Conservation (phyloP, 1,140 invertebrate species). For the Lepidostoma basale region DNA sequence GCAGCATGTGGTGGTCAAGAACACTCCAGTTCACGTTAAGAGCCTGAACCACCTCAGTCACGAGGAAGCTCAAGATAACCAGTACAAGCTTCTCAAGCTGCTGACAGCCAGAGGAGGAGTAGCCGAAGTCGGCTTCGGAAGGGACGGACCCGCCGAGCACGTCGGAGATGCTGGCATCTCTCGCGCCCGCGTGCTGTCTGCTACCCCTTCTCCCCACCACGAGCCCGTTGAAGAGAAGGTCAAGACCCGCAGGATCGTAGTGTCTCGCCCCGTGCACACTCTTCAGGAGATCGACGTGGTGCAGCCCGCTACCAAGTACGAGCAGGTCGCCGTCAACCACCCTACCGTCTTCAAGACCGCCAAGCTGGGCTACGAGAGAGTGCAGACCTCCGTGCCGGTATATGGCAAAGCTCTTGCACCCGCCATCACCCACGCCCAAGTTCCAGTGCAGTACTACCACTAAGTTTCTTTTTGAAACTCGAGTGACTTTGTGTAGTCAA, state of each 20-base stretch:
- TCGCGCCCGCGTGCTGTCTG: constrained; percentile 62
- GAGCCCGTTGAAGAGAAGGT: constrained; percentile 62
- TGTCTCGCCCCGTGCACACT: constrained; percentile 67
- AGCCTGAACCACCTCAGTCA: constrained; percentile 40
- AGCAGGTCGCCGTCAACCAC: constrained; percentile 39
- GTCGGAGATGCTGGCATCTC: constrained; percentile 53
- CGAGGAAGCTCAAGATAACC: constrained; percentile 57
- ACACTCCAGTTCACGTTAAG: constrained; percentile 22
- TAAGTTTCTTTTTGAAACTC: neutral
- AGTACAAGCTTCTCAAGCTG: constrained; percentile 60
- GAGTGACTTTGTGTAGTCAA: no score
- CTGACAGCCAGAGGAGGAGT: constrained; percentile 58
- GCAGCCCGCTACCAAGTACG: constrained; percentile 50
- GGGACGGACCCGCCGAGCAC: constrained; percentile 46
- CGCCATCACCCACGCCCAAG: constrained; percentile 41
- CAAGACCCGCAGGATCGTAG: constrained; percentile 66
- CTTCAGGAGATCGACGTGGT: constrained; percentile 60
- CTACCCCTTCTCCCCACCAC: constrained; percentile 62
- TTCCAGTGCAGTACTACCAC: constrained; percentile 42
- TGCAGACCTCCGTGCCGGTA: constrained; percentile 43
- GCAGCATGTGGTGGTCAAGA: constrained; percentile 44
- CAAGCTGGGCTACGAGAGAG: constrained; percentile 35
- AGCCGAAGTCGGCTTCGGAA: constrained; percentile 57
- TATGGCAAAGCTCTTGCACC: constrained; percentile 41
- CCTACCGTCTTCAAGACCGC: constrained; percentile 44